Evolutionary conservation across 2,113 vertebrate genomes (phyloP).

Genomic region (Myrmecobius fasciatus): DNA sequence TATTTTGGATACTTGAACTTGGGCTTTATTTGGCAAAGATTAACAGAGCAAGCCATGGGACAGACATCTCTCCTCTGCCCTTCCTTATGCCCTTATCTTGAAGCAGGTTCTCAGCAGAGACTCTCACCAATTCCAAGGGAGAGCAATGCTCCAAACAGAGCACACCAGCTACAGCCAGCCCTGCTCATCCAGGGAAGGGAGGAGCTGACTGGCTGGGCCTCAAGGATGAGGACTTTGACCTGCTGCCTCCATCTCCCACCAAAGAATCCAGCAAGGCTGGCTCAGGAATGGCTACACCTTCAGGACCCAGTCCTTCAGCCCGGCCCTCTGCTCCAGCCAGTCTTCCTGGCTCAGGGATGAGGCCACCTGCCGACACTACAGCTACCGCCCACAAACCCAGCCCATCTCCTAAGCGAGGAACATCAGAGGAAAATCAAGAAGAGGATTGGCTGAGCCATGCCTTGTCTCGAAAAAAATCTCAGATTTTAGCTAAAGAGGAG

Average conservation of each 20-base stretch:
- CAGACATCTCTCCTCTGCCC: background rate
- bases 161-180: conserved; percentile 56
- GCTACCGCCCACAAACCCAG: conserved; percentile 20
- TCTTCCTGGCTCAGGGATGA: conserved; percentile 28
- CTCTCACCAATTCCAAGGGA: conserved; percentile 73
- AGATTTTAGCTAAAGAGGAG: conserved; percentile 70
- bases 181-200: conserved; percentile 62
- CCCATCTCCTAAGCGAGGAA: conserved; percentile 40
- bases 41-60: background rate
- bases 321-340: background rate
- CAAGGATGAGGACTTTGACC: conserved; percentile 80
- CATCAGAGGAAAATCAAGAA: conserved; percentile 45
- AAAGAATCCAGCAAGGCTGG: conserved; percentile 27
- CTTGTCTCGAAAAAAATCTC: conserved; percentile 86
- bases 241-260: background rate
- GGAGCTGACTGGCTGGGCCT: conserved; percentile 90
- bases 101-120: conserved; percentile 89
- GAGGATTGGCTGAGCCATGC: conserved; percentile 88
- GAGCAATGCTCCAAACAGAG: conserved; percentile 82
- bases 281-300: background rate
- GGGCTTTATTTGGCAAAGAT: background rate
- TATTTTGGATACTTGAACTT: background rate
- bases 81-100: background rate
- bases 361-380: conserved; percentile 13
- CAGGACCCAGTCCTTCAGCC: background rate